Evolutionary conservation across 2,888 invertebrate species (phyloP), one percentile per base, ranked within the genome.

Genomic region (Catocala sponsa): DNA sequence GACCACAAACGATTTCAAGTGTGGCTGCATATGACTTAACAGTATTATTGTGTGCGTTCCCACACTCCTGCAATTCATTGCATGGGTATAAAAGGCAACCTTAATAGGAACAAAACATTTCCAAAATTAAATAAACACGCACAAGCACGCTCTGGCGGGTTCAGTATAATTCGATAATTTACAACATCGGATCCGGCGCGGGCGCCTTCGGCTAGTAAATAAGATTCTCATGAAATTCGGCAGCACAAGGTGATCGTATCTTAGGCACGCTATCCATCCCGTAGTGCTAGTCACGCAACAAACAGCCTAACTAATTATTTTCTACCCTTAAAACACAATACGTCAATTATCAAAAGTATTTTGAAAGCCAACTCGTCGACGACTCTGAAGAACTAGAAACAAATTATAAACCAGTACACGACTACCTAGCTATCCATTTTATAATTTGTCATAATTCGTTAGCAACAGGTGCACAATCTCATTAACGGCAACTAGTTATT

Each of bases 121-220:
- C 80, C 79, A 79, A 90, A 91, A 91, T 91, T 90, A 91, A 92
- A 91, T 91, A 91, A 92, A 90, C 91, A 92, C 89, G 89, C 88
- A 90, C 84, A 86, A 81, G 85, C 84, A 85, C 83, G 84, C 83
- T 86, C 83, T 79, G 85, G 79, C 83, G 84, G 77, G 84, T 84
- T 86, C 74, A 76, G 85, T 85, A 85, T 91, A 91, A 91, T 91
- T 91, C 88, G 89, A 90, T 91, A 91, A 92, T 91, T 90, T 90
- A 90, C 87, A 88, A 91, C 84, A 83, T 75, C 69, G 76, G 78
- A 73, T 73, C 73, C 70, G 73, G 75, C 72, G 81, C 79, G 63
- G 76, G 80, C 81, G 86, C 88, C 87, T 85, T 86, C 76, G 87
- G 89, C 88, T 85, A 82, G 85, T 89, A 88, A 89, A 88, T 86